Conservation (phyloP, 2,113 vertebrate genomes). For the Scophthalmus maximus region DNA sequence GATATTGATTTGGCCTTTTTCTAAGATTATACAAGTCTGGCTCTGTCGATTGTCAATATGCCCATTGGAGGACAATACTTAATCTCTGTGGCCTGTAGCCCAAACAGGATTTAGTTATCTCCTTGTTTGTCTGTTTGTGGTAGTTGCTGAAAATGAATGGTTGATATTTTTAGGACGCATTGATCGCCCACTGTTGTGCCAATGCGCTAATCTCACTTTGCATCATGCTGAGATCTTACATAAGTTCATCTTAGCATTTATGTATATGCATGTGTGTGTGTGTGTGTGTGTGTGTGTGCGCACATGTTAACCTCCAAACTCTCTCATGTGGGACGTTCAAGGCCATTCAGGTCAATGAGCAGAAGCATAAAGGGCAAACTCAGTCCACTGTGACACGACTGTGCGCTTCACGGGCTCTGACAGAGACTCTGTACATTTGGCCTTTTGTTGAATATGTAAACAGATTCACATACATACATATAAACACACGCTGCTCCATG, state of each 20-base stretch:
- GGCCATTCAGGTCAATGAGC: constrained; percentile 54
- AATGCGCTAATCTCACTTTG: constrained; percentile 8
- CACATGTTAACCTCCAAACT: constrained; percentile 45
- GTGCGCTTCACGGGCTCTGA: constrained; percentile 28
- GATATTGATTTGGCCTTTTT: constrained; percentile 69
- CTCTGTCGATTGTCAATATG: constrained; percentile 57
- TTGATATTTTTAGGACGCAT: constrained; percentile 21
- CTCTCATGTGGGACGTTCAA: constrained; percentile 34
- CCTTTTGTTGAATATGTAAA: constrained; percentile 34
- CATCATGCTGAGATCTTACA: constrained; percentile 3
- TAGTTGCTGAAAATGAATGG: constrained; percentile 15
- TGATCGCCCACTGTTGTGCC: not conserved
- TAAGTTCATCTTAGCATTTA: not conserved
- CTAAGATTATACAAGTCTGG: constrained; percentile 64
- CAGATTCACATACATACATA: constrained; percentile 11
- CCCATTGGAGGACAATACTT: constrained; percentile 47
- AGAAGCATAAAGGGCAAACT: constrained; percentile 19
- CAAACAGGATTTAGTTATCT: constrained; percentile 52
- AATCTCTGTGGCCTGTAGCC: constrained; percentile 49
- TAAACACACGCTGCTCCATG: constrained; percentile 1
- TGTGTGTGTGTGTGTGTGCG: constrained; percentile 6
- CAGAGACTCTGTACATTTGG: constrained; percentile 12
- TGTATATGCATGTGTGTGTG: constrained; percentile 5
- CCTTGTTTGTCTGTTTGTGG: constrained; percentile 3
- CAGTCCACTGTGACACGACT: constrained; percentile 29